phyloP scores from a whole-genome alignment of 1,140 invertebrate species.

The Drosophila navojoa region DNA sequence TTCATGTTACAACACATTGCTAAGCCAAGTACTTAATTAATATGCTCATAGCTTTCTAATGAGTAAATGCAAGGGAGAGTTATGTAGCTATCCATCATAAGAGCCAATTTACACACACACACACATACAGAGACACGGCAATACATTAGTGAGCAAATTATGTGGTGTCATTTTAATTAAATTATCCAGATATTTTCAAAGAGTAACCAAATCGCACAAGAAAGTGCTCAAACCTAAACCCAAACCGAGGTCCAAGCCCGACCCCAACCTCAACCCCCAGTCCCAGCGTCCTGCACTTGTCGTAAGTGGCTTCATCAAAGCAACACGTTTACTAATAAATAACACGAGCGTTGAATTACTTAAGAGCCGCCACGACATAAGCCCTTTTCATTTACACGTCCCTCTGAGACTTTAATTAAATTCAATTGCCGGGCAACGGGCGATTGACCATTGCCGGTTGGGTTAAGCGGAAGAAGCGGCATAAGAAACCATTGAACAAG shows the following conservation, averaged over 20 bases:
- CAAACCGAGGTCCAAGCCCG: no score
- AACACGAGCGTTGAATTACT: conserved; percentile 48
- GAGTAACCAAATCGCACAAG: not conserved
- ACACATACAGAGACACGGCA: not conserved
- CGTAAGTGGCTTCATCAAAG: conserved; percentile 55
- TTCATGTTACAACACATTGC: no score
- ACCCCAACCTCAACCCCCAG: no score
- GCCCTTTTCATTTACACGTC: conserved; percentile 11
- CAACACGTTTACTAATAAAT: conserved; percentile 50
- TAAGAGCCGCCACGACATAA: not conserved
- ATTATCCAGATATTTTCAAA: conserved; percentile 38
- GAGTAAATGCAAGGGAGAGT: conserved; percentile 68
- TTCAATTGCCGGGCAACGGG: conserved; percentile 13
- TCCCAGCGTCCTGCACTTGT: not conserved
- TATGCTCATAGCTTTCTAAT: conserved; percentile 74
- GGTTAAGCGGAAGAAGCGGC: not conserved
- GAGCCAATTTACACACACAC: conserved; percentile 26
- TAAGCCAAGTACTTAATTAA: conserved; percentile 36
- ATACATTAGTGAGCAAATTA: conserved; percentile 6
- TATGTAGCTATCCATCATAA: conserved; percentile 58
- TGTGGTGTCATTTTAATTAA: conserved; percentile 60
- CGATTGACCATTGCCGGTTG: not conserved
- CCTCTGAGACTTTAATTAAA: conserved; percentile 12
- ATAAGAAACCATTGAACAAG: not conserved
- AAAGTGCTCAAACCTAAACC: not conserved